Evolutionary conservation across 1,140 invertebrate species (phyloP), one percentile per base, ranked within the genome.

Genomic region (Drosophila miranda): DNA sequence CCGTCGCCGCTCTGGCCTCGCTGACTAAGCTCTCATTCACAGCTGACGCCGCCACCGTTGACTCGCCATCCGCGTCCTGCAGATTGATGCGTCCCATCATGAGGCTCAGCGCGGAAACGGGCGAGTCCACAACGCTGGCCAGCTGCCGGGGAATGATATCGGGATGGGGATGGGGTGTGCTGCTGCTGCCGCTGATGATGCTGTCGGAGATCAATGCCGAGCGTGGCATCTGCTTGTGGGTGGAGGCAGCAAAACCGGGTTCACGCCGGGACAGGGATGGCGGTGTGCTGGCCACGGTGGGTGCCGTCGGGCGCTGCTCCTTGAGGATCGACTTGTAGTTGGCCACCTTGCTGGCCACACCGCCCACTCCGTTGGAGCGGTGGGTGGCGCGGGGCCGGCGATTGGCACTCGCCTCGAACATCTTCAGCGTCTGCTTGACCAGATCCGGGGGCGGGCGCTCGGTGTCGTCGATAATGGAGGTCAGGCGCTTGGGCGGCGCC

Each of bases 371-470:
- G 34, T 93, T 93, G 54, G 89, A 72, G 74, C 84, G 92, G 53
- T 72, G 77, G 2, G 76, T 55, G 0, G 59, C 30, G 6, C 88
- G 90, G 21, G 92, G 92, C 2, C 93, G 90, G 0, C 92, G 90
- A 75, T 93, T 92, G n/a, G 94, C 92, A 5, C 94, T 92, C 28
- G 93, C 93, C 90, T 98, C 96, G 91, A 98, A 98, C 79, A 97
- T 95, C 76, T 95, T 94, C 67, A 96, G 93, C 1, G 95, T 95
- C 46, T 96, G 95, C 80, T 96, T 96, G 42, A 97, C 96, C 48
- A 96, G 93, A 93, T 97, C 96, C 1, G 95, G 94, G 2, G 96
- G 96, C 2, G 96, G 96, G 16, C 96, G 93, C 71, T 97, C 96
- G 0, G 94, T 94, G 44, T 96, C 95, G 60, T 94, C 94, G 56